Evolutionary conservation across 1,140 invertebrate species (phyloP).

Genomic region (Bombus difficillimus): DNA sequence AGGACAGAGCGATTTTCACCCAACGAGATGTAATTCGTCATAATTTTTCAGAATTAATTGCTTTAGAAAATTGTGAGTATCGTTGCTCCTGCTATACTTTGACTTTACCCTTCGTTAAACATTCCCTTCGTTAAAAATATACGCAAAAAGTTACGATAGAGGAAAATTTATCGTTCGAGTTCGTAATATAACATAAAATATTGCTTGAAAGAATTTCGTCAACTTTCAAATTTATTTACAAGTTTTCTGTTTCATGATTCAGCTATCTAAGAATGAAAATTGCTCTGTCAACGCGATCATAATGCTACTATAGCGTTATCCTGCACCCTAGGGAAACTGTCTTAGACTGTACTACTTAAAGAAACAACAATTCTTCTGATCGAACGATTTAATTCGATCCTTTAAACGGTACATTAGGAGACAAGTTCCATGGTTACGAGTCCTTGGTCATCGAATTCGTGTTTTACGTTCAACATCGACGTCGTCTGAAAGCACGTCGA

Average conservation of each 20-base stretch:
- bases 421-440: neutral
- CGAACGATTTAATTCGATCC: no score
- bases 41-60: conserved; percentile 3
- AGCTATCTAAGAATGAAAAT: neutral
- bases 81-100: neutral
- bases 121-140: no score
- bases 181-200: neutral
- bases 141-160: no score
- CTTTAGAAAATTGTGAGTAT: neutral
- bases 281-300: neutral
- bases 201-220: no score
- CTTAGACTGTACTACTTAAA: neutral
- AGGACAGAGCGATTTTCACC: neutral
- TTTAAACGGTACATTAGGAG: neutral
- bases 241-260: no score
- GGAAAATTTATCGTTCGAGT: neutral
- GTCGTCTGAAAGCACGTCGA: neutral
- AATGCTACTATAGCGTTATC: conserved; percentile 15
- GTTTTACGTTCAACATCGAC: neutral
- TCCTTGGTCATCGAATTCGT: conserved; percentile 37
- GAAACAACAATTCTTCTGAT: neutral
- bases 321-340: conserved; percentile 1
- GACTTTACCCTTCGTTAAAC: no score
- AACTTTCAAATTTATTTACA: no score
- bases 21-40: neutral